A percentile compares a stretch with the other conserved stretches of the same genome.
Evolutionary conservation across 2,113 vertebrate genomes (phyloP).

Genomic region (Neopipo cinnamomea): DNA sequence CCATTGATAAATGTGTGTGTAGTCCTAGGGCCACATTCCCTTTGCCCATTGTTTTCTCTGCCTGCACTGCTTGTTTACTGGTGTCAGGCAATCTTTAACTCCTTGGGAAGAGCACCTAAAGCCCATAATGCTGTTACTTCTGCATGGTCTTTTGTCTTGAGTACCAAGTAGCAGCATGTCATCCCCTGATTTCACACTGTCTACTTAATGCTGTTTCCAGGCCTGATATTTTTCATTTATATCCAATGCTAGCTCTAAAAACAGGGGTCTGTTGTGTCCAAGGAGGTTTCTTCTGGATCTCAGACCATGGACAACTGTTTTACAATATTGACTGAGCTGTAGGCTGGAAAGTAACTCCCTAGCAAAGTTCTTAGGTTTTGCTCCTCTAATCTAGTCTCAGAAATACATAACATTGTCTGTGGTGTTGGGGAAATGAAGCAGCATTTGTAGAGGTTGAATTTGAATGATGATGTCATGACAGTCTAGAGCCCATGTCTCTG

Average conservation of each 20-base stretch:
- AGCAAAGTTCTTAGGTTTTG: not conserved
- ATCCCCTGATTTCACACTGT: not conserved
- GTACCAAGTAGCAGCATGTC: not conserved
- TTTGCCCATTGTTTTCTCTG: not conserved
- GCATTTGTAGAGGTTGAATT: not conserved
- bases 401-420: not conserved
- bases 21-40: not conserved
- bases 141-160: not conserved
- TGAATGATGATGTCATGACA: not conserved
- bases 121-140: not conserved
- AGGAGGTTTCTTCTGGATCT: not conserved
- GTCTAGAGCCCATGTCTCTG: not conserved
- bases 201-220: not conserved
- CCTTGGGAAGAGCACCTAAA: not conserved
- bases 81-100: not conserved
- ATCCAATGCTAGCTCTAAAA: not conserved
- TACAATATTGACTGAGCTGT: not conserved
- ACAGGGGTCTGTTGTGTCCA: fast-evolving
- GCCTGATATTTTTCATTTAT: not conserved
- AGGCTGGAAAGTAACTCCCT: not conserved
- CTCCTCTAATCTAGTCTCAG: not conserved
- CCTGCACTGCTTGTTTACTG: not conserved
- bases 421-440: not conserved
- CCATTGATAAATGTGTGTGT: not conserved
- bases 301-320: not conserved